Base-by-base conservation (phyloP, 1,140 invertebrate genomes). In the Philopotamus ludificatus region DNA sequence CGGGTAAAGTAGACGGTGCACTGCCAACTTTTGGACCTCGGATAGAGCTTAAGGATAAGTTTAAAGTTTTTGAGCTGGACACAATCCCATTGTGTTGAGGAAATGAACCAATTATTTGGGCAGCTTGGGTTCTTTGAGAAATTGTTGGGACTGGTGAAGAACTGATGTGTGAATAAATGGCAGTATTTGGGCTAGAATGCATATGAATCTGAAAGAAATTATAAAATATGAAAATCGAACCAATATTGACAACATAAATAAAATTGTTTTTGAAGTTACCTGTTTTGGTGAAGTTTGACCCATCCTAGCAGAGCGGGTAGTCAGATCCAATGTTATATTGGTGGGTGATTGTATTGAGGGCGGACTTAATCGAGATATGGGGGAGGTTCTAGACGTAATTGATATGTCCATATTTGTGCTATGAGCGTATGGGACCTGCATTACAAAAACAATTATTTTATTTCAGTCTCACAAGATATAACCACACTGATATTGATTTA, bases 31-130 rank as follows among this genome's bases (percentile, higher is more conserved):
- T 68, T 34, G 39, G 58, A 10, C 41, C 42, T 42, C 63, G 44
- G 21, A 66, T 23, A 22, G n/a, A 18, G 28, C 57, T 34, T 23
- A 65, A 44, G 3, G 55, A 50, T 1, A 58, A 63, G 22, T 49
- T 57, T 4, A 69, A 59, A 18, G 67, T 60, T 42, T 63, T 63
- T 3, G 57, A 53, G 12, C 49, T 65, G 12, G 63, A 57, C 18
- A 65, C 20, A 7, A 69, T n/a, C 9, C 67, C 63, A 55, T 69
- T 69, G 42, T 65, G 62, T 22, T 67, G 66, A 12, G 62, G 25
- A 39, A 68, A 68, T 23, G 66, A 45, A 23, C 39, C 54, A 53
- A 65, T 54, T 21, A 65, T 61, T 28, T 64, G 62, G 10, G 53
- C 42, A 9, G 59, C 22, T 10, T 57, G 67, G 28, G 54, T 22